A percentile compares a stretch with the other conserved stretches of the same genome.
Evolutionary conservation across 2,888 invertebrate genomes (phyloP).

Genomic region (Monopis laevigella): DNA sequence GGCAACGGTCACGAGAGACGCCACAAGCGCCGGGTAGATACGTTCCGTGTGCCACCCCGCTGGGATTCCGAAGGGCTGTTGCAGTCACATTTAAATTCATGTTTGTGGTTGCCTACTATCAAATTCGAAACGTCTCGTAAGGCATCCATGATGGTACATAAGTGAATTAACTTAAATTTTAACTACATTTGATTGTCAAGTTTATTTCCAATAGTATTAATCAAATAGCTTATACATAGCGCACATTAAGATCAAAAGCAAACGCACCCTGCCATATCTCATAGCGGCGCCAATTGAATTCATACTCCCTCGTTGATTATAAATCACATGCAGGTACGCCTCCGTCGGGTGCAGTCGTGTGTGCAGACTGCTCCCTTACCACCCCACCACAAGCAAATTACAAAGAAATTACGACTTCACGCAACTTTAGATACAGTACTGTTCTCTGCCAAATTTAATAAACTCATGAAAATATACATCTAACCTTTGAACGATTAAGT

Average conservation of each 20-base stretch:
- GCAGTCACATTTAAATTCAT: background rate
- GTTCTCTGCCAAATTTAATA: background rate
- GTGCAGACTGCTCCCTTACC: slow-evolving; percentile 22
- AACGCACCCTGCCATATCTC: slow-evolving; percentile 8
- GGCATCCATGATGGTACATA: background rate
- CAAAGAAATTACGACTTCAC: slow-evolving; percentile 1
- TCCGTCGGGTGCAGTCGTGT: slow-evolving; percentile 49
- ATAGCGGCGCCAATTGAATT: slow-evolving; percentile 44
- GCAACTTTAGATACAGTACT: background rate
- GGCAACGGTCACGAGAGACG: slow-evolving; percentile 54
- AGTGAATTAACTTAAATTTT: background rate
- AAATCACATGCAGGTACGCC: slow-evolving; percentile 62
- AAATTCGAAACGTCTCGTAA: background rate
- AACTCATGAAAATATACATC: background rate
- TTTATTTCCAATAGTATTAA: background rate
- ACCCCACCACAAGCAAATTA: background rate
- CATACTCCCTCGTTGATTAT: slow-evolving; percentile 55
- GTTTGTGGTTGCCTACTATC: background rate
- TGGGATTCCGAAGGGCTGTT: slow-evolving; percentile 33
- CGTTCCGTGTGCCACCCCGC: slow-evolving; percentile 53
- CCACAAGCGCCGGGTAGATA: slow-evolving; percentile 28
- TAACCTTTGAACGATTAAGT: background rate
- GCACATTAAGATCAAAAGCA: background rate
- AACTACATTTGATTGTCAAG: background rate
- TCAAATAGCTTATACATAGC: background rate